phyloP scores from a whole-genome alignment of 2,888 invertebrate genomes.

The Chironomus tentans region DNA sequence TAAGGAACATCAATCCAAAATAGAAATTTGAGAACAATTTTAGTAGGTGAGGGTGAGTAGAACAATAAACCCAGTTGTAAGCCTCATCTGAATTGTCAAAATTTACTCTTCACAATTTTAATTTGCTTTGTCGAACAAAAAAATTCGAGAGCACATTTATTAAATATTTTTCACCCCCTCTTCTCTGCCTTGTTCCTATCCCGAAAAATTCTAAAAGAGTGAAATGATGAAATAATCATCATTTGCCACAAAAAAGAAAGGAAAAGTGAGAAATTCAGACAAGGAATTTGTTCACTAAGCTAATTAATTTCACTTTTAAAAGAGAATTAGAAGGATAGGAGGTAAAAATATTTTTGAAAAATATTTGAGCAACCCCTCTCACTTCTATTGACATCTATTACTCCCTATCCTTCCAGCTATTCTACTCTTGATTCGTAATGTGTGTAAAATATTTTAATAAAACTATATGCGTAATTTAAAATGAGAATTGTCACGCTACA shows the following conservation, averaged over 20 bases:
- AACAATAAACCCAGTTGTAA: background rate
- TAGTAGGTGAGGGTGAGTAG: background rate
- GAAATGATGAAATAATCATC: background rate
- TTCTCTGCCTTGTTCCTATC: background rate
- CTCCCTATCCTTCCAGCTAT: background rate
- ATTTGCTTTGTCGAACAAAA: too few relatives aligned
- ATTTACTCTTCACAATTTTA: too few relatives aligned
- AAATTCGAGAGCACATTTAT: too few relatives aligned
- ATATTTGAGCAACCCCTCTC: background rate
- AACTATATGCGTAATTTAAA: slow-evolving; percentile 25
- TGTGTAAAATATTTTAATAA: background rate
- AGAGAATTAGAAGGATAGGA: background rate
- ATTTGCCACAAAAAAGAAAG: background rate
- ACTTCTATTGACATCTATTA: background rate
- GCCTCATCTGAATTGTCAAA: too few relatives aligned
- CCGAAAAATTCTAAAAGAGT: background rate
- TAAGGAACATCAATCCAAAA: too few relatives aligned
- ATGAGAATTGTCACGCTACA: background rate
- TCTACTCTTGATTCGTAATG: background rate
- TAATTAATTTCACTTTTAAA: slow-evolving; percentile 1
- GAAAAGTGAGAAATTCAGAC: background rate
- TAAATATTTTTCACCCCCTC: too few relatives aligned
- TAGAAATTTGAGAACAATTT: background rate
- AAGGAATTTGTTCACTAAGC: background rate
- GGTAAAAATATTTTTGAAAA: background rate